These are phyloP conservation scores for Goniozus legneri DNA, from an alignment of 1,140 invertebrate genomes.

Conservation along the genomic window DNA sequence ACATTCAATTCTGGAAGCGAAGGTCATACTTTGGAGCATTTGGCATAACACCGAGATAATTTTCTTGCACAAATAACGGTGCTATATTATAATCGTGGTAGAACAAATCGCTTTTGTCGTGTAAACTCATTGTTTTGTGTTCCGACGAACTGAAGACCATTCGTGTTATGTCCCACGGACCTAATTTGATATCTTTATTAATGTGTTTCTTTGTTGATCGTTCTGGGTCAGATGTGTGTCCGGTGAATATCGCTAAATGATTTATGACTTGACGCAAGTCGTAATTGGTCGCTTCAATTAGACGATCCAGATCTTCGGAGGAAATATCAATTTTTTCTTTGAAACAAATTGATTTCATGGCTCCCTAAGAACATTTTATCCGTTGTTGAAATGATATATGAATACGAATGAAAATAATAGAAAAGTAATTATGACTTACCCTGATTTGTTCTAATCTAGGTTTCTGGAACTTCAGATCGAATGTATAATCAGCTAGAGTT, in stretches of 20 bases:
- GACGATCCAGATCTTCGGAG: slow-evolving; percentile 71
- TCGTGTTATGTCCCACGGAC: slow-evolving; percentile 90
- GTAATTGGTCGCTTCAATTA: slow-evolving; percentile 86
- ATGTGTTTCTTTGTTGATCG: slow-evolving; percentile 56
- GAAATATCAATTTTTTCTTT: slow-evolving; percentile 88
- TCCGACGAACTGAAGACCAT: slow-evolving; percentile 86
- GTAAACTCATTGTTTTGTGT: slow-evolving; percentile 75
- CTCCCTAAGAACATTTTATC: slow-evolving; percentile 57
- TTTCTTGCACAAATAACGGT: slow-evolving; percentile 96
- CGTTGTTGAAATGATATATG: background rate
- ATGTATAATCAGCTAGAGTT: slow-evolving; percentile 91
- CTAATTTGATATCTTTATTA: slow-evolving; percentile 84
- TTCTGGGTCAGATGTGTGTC: slow-evolving; percentile 56
- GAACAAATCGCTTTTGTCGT: slow-evolving; percentile 89
- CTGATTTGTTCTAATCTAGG: slow-evolving; percentile 89
- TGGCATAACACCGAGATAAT: slow-evolving; percentile 80
- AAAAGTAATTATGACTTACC: too few relatives aligned
- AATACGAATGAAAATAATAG: background rate
- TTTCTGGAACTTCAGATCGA: slow-evolving; percentile 81
- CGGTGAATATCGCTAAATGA: slow-evolving; percentile 76
- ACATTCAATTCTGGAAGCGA: background rate
- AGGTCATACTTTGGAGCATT: slow-evolving; percentile 62
- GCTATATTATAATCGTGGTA: slow-evolving; percentile 96
- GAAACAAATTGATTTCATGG: slow-evolving; percentile 86
- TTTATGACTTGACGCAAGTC: slow-evolving; percentile 93